Percentiles rank a stretch among this genome's conserved stretches.
Evolutionary conservation across 2,113 vertebrate species (phyloP).

Genomic region (Gobiocypris rarus): DNA sequence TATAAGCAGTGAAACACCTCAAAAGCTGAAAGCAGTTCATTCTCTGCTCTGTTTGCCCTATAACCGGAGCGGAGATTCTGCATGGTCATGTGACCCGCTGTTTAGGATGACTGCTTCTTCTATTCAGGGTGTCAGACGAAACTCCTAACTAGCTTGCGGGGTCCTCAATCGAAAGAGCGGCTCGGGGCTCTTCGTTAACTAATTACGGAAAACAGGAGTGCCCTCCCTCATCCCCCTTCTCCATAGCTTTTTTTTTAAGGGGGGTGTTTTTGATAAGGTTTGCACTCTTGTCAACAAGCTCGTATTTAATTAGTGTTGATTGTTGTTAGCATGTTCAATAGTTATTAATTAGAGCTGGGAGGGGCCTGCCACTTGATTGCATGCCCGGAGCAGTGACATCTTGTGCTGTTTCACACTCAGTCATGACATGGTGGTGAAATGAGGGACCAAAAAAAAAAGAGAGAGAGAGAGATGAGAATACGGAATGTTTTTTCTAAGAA

Average conservation of each 20-base stretch:
- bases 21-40: conserved; percentile 26
- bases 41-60: background rate
- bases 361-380: conserved; percentile 76
- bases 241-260: conserved; percentile 61
- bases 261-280: conserved; percentile 81
- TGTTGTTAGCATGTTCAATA: conserved; percentile 89
- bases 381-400: conserved; percentile 78
- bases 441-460: conserved; percentile 36
- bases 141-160: conserved; percentile 36
- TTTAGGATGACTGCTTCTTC: conserved; percentile 51
- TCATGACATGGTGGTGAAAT: conserved; percentile 65
- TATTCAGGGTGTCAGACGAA: conserved; percentile 56
- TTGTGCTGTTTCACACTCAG: conserved; percentile 78
- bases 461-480: conserved; percentile 13
- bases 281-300: conserved; percentile 85
- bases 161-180: conserved; percentile 70
- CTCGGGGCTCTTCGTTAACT: conserved; percentile 81
- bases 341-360: conserved; percentile 84
- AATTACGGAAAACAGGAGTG: conserved; percentile 84
- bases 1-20: background rate
- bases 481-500: background rate
- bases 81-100: conserved; percentile 41
- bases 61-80: conserved; percentile 38
- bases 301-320: conserved; percentile 94
- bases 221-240: conserved; percentile 39